Percentiles rank a stretch among this genome's conserved stretches.
Conservation (phyloP, 2,888 invertebrate genomes). For the Agonopterix arenella region DNA sequence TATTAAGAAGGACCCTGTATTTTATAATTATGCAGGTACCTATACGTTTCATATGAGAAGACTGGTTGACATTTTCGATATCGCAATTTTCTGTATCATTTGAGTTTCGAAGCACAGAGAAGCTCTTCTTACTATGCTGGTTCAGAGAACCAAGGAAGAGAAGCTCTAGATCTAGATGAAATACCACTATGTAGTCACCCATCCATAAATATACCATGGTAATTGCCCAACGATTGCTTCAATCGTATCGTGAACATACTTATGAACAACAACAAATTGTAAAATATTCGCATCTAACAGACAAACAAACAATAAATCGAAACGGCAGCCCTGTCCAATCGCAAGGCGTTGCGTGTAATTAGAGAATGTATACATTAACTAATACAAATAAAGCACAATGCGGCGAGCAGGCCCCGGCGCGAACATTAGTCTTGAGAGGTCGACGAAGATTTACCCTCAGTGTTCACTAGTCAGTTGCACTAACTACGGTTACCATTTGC, state of each 20-base stretch:
- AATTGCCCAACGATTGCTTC: neutral
- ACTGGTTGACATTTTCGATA: too few species aligned
- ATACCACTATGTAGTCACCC: too few species aligned
- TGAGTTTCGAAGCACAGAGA: too few species aligned
- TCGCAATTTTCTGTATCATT: too few species aligned
- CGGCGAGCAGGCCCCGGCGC: slow-evolving; percentile 51
- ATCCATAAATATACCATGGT: too few species aligned
- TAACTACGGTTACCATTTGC: too few species aligned
- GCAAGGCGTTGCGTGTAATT: slow-evolving; percentile 73
- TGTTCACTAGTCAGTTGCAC: slow-evolving; percentile 27
- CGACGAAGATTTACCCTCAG: slow-evolving; percentile 48
- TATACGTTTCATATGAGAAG: too few species aligned
- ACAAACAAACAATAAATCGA: neutral
- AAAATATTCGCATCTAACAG: neutral
- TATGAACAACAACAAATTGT: neutral
- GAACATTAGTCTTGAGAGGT: slow-evolving; percentile 69
- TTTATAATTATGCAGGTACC: too few species aligned
- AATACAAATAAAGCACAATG: slow-evolving; percentile 75
- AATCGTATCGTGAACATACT: neutral
- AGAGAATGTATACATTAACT: slow-evolving; percentile 75
- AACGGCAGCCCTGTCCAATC: slow-evolving; percentile 46
- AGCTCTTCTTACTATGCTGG: too few species aligned
- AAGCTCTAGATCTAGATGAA: too few species aligned
- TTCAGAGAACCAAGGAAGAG: too few species aligned
- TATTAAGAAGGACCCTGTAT: too few species aligned